Percentiles rank a stretch among this genome's conserved stretches.
phyloP scores from a whole-genome alignment of 2,888 invertebrate species.

The Zhengitettix transpicula region DNA sequence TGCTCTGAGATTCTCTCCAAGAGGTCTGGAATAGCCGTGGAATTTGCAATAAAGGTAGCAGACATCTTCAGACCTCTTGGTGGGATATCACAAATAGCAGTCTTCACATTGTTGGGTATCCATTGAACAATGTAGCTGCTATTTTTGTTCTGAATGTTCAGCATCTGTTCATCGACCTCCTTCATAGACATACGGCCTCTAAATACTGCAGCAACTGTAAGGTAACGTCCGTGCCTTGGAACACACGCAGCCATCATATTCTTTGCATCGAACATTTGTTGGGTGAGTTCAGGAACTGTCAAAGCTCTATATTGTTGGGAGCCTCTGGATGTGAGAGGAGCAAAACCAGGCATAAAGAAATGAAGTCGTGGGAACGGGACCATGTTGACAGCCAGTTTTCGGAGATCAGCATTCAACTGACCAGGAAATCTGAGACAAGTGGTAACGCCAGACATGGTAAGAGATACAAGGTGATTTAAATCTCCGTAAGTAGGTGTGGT shows the following conservation, averaged over 20 bases:
- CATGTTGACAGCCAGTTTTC: constrained; percentile 48
- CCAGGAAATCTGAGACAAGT: constrained; percentile 49
- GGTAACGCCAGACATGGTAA: too few relatives aligned
- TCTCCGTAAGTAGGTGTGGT: too few relatives aligned
- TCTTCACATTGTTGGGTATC: constrained; percentile 57
- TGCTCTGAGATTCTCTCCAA: constrained; percentile 81
- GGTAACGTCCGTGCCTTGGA: constrained; percentile 43
- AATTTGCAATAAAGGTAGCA: constrained; percentile 46
- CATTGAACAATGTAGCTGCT: constrained; percentile 47
- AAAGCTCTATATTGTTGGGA: constrained; percentile 49
- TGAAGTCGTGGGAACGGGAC: constrained; percentile 46
- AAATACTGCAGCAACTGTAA: constrained; percentile 34
- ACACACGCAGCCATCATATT: constrained; percentile 69
- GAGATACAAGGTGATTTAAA: too few relatives aligned
- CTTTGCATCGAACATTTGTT: constrained; percentile 62
- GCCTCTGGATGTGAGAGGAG: constrained; percentile 34
- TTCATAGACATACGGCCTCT: constrained; percentile 48
- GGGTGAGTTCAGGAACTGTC: constrained; percentile 58
- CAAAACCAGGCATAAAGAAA: constrained; percentile 32
- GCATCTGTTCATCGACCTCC: constrained; percentile 38
- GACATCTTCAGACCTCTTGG: constrained; percentile 49
- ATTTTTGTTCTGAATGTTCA: too few relatives aligned
- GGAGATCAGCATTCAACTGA: constrained; percentile 48
- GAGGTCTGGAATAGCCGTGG: constrained; percentile 46
- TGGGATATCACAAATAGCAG: constrained; percentile 54